Conservation (phyloP, 2,888 invertebrate genomes). For the Chrysomela aeneicollis region DNA sequence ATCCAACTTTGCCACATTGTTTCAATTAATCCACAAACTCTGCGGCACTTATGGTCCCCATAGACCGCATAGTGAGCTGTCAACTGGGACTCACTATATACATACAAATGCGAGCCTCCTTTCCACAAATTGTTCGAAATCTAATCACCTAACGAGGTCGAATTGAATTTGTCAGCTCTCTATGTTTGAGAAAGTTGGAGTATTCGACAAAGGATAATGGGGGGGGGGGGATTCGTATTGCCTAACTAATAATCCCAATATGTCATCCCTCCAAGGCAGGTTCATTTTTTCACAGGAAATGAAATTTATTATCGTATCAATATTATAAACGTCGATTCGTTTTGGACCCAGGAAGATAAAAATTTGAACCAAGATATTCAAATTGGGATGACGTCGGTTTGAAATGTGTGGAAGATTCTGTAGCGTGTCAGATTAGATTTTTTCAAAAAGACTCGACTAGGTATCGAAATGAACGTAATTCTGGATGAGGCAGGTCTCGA, state of each 20-base stretch:
- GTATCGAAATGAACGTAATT: too few species aligned
- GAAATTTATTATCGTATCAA: not conserved
- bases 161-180: not conserved
- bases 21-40: not conserved
- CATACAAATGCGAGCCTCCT: not conserved
- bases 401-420: too few species aligned
- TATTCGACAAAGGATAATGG: not conserved
- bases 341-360: too few species aligned
- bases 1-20: too few species aligned
- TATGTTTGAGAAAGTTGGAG: not conserved
- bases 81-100: not conserved
- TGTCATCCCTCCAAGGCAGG: not conserved
- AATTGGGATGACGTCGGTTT: too few species aligned
- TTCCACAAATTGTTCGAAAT: slow-evolving; percentile 7
- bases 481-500: too few species aligned
- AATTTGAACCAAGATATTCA: too few species aligned
- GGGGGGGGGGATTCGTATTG: too few species aligned
- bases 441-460: too few species aligned
- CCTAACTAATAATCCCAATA: not conserved
- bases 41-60: not conserved
- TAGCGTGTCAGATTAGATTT: too few species aligned
- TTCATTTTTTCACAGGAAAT: not conserved
- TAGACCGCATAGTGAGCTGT: not conserved
- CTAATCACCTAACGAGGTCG: not conserved
- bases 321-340: too few species aligned